phyloP scores from a whole-genome alignment of 2,888 invertebrate genomes.

The Lasioglossum malachurum region DNA sequence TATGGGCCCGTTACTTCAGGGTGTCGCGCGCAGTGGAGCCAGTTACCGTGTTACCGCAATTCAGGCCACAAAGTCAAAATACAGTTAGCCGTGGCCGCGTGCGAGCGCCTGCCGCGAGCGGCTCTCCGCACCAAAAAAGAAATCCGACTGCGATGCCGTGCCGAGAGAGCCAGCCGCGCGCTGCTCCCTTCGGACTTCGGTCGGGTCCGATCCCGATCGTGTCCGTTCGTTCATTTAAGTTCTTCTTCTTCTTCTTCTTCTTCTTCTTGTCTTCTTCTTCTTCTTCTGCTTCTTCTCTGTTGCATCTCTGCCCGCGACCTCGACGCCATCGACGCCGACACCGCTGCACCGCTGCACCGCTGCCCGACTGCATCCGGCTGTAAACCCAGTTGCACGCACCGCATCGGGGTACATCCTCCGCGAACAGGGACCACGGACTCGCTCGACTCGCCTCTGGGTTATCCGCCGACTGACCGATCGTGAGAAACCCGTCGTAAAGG shows the following conservation, averaged over 20 bases:
- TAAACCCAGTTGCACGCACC: conserved; percentile 71
- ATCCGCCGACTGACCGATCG: conserved; percentile 64
- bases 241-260: neutral
- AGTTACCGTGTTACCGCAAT: conserved; percentile 85
- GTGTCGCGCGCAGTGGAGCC: conserved; percentile 84
- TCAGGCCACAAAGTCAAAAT: conserved; percentile 85
- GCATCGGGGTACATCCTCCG: conserved; percentile 43
- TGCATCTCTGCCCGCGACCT: conserved; percentile 45
- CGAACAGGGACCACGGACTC: conserved; percentile 27
- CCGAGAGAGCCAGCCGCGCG: conserved; percentile 18
- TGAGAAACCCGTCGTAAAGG: conserved; percentile 65
- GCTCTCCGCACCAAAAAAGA: conserved; percentile 69
- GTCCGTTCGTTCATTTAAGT: conserved; percentile 1
- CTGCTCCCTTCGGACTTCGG: conserved; percentile 24
- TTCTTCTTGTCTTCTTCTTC: neutral
- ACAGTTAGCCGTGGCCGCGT: conserved; percentile 83
- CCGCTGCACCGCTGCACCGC: conserved; percentile 42
- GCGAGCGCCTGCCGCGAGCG: conserved; percentile 55
- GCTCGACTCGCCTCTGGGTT: conserved; percentile 56
- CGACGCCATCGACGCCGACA: conserved; percentile 28
- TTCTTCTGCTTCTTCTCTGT: neutral
- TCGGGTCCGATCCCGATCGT: neutral
- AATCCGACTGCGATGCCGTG: conserved; percentile 70
- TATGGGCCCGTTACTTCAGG: conserved; percentile 82
- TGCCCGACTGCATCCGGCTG: conserved; percentile 69